A percentile compares a stretch with the other conserved stretches of the same genome.
phyloP scores from a whole-genome alignment of 2,113 vertebrate genomes.

The Gobius niger region DNA sequence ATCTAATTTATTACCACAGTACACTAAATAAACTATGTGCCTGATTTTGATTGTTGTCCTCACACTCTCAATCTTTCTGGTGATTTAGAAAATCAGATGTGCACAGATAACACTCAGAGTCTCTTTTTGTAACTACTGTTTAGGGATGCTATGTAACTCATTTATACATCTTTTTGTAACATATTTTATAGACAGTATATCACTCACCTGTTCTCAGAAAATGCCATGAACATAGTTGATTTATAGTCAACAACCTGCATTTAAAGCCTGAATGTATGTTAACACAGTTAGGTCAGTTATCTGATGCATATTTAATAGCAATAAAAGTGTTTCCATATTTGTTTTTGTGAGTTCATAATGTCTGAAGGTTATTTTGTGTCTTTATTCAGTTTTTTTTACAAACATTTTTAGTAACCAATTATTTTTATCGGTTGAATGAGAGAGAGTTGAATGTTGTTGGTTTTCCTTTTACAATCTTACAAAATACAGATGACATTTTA shows the following conservation, averaged over 20 bases:
- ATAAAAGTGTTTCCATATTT: slow-evolving; percentile 59
- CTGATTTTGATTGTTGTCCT: slow-evolving; percentile 58
- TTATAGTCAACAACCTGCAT: slow-evolving; percentile 63
- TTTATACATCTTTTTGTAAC: slow-evolving; percentile 67
- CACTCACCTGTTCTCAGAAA: slow-evolving; percentile 32
- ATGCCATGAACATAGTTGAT: slow-evolving; percentile 36
- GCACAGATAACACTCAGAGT: slow-evolving; percentile 44
- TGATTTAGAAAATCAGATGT: slow-evolving; percentile 47
- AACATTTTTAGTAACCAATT: too few species aligned
- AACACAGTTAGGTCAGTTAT: slow-evolving; percentile 46
- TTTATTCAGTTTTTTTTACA: too few species aligned
- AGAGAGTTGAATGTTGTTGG: too few species aligned
- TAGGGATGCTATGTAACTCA: slow-evolving; percentile 39
- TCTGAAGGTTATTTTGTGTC: background rate
- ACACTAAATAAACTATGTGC: slow-evolving; percentile 56
- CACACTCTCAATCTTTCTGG: slow-evolving; percentile 46
- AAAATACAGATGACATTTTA: too few species aligned
- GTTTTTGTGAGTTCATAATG: slow-evolving; percentile 12
- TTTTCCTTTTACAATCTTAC: too few species aligned
- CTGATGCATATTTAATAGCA: slow-evolving; percentile 50
- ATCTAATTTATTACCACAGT: background rate
- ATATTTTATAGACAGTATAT: slow-evolving; percentile 57
- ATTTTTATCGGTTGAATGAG: too few species aligned
- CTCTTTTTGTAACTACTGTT: slow-evolving; percentile 55
- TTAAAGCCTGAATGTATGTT: slow-evolving; percentile 52